These are phyloP conservation scores for Upupa epops DNA, from an alignment of 2,113 vertebrate species.

Conservation along the genomic window DNA sequence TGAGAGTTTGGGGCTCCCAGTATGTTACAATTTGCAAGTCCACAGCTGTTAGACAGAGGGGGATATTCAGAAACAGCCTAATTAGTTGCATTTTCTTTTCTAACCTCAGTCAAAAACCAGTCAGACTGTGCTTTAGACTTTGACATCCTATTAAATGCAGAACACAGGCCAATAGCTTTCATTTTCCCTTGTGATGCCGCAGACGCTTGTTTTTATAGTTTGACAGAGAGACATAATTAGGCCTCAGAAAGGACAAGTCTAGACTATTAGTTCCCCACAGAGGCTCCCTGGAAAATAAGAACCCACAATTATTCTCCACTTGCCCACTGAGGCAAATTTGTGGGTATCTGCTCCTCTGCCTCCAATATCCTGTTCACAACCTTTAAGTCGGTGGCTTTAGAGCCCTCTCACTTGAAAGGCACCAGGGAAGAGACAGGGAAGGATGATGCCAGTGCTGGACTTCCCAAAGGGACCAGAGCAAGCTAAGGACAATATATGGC, in stretches of 20 bases:
- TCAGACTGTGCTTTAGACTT: conserved; percentile 61
- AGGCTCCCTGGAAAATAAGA: conserved; percentile 63
- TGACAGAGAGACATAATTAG: conserved; percentile 70
- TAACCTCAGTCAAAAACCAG: conserved; percentile 62
- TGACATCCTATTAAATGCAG: conserved; percentile 69
- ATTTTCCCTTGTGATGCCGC: conserved; percentile 59
- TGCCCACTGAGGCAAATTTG: conserved; percentile 26
- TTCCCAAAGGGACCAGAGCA: background rate
- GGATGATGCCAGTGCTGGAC: background rate
- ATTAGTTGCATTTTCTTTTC: conserved; percentile 62
- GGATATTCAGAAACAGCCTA: conserved; percentile 47
- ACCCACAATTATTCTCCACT: background rate
- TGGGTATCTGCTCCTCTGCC: background rate
- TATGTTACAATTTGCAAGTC: conserved; percentile 32
- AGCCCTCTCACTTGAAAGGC: background rate
- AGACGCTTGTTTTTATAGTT: conserved; percentile 45
- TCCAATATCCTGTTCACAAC: background rate
- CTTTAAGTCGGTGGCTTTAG: background rate
- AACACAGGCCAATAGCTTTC: conserved; percentile 63
- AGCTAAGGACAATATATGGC: background rate
- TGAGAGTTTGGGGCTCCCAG: conserved; percentile 35
- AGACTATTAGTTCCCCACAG: conserved; percentile 35
- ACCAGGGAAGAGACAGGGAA: background rate
- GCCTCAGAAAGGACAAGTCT: conserved; percentile 64
- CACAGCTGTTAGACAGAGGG: conserved; percentile 12